phyloP scores from a whole-genome alignment of 2,797 vertebrate genomes.

The Zalophus californianus region DNA sequence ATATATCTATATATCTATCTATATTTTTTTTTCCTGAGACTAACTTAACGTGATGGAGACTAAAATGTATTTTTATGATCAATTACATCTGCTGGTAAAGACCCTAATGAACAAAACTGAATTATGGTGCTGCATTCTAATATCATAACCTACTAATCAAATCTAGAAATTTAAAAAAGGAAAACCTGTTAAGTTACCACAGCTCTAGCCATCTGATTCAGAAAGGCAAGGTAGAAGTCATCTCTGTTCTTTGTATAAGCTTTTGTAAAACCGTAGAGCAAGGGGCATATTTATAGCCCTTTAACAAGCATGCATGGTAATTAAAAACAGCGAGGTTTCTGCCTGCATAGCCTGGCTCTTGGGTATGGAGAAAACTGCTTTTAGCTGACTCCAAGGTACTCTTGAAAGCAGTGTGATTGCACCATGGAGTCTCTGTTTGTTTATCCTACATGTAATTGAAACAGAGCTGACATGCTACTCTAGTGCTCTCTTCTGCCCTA shows the following conservation, averaged over 20 bases:
- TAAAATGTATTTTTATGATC: slow-evolving; percentile 42
- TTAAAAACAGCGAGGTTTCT: slow-evolving; percentile 57
- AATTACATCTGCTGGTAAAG: neutral
- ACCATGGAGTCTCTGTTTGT: neutral
- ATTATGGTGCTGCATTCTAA: neutral
- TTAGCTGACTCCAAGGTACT: neutral
- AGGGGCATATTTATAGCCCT: neutral
- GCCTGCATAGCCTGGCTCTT: neutral
- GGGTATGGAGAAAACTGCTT: neutral
- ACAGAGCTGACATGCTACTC: neutral
- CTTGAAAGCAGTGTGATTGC: slow-evolving; percentile 39
- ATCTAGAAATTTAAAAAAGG: neutral
- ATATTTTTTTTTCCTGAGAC: neutral
- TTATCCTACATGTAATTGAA: slow-evolving; percentile 55
- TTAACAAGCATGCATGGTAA: neutral
- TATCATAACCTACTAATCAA: slow-evolving; percentile 24
- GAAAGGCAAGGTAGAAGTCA: neutral
- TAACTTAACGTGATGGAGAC: slow-evolving; percentile 37
- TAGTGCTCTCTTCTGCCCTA: neutral
- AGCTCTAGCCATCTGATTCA: neutral
- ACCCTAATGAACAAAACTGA: slow-evolving; percentile 22
- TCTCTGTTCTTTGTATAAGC: neutral
- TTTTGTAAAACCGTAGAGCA: neutral
- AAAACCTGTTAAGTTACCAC: neutral
- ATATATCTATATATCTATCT: neutral